Base-by-base conservation (phyloP, 1,140 invertebrate species). In the Drosophila nikananu region DNA sequence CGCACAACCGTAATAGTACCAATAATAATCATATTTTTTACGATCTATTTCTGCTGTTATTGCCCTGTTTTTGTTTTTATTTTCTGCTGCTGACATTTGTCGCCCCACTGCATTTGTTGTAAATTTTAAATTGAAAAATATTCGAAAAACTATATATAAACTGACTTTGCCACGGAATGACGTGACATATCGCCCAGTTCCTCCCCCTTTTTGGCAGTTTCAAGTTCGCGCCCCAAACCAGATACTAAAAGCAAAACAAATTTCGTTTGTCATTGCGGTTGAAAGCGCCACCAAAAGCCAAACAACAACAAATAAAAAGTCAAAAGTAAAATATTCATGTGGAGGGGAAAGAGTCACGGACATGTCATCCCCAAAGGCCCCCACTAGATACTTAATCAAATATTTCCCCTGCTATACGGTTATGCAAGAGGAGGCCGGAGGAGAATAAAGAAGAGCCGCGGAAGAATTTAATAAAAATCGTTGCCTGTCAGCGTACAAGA, bases 391-490 rank as follows among this genome's bases (percentile, higher is more conserved):
- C 84, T 86, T 83, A 81, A 87, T 87, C 83, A 87, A 87, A 89
- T 89, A 89, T 78, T 71, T 81, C 46, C 77, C 71, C 72, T 42
- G 46, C 44, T 44, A 27, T 42, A 25, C 39, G 75, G 66, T 89
- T 87, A 79, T 87, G 86, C 84, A 87, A 87, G 77, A 75, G 72
- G 66, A 84, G 58, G 59, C 48, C 61, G 2, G 35, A 44, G 19
- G 17, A 58, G 27, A 72, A 52, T 41, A 62, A 35, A 39, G 75
- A 63, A 65, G 64, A 86, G 72, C 83, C 66, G 77, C 68, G 30
- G 74, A 89, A 84, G 84, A 89, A 87, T 87, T 87, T 84, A 84
- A 87, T 90, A 90, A 89, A 89, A 89, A 89, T 89, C 81, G 84
- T 81, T 90, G 74, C 64, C 84, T 89, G 84, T 89, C 84, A 89